phyloP scores from a whole-genome alignment of 2,113 vertebrate species.

The Amazona vittata region DNA sequence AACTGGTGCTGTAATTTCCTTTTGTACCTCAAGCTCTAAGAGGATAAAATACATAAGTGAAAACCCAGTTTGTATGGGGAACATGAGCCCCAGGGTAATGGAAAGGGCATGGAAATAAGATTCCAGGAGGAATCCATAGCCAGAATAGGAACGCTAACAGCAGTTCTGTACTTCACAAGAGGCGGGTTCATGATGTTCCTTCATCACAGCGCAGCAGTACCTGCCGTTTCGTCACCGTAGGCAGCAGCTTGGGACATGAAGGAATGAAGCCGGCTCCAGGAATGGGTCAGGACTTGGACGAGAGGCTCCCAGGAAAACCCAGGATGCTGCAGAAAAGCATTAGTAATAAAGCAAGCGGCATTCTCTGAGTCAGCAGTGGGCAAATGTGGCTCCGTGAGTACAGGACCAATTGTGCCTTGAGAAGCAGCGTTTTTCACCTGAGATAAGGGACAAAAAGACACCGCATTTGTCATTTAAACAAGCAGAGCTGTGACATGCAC shows the following conservation, averaged over 20 bases:
- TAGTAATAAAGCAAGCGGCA: background rate
- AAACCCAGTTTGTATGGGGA: background rate
- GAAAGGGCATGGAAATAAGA: background rate
- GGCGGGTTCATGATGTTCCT: background rate
- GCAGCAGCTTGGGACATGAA: background rate
- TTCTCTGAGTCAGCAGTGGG: background rate
- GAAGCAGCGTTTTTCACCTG: background rate
- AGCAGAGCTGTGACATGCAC: background rate
- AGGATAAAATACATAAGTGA: background rate
- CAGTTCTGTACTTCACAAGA: background rate
- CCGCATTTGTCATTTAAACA: background rate
- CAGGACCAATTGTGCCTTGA: background rate
- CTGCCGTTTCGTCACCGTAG: slow-evolving; percentile 23
- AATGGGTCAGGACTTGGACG: background rate
- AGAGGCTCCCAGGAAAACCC: background rate
- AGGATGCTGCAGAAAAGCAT: background rate
- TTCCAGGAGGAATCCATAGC: background rate
- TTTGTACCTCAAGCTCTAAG: background rate
- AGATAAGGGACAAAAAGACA: background rate
- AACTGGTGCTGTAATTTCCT: background rate
- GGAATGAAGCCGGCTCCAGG: background rate
- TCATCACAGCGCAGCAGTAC: background rate
- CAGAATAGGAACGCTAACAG: background rate
- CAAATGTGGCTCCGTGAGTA: rapidly evolving
- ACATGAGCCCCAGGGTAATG: background rate